Conservation (phyloP, 2,113 vertebrate genomes). For the Chitala chitala region DNA sequence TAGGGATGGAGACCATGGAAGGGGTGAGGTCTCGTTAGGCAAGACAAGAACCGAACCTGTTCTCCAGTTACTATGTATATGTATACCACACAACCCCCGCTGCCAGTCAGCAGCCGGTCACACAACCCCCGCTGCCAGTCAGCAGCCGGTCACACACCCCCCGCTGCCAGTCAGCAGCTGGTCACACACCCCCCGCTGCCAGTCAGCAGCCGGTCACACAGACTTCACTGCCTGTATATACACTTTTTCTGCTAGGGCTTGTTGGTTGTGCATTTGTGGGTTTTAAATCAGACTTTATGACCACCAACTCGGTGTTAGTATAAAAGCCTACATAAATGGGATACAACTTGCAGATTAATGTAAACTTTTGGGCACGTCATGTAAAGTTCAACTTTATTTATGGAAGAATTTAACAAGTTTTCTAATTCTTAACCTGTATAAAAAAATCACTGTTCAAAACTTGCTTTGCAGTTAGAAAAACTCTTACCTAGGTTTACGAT, state of each 20-base stretch:
- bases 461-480: too few relatives aligned
- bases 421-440: too few relatives aligned
- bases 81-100: too few relatives aligned
- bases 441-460: too few relatives aligned
- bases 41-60: not conserved
- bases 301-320: too few relatives aligned
- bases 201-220: not conserved
- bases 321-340: too few relatives aligned
- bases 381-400: not conserved
- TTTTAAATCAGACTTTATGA: not conserved
- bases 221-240: not conserved
- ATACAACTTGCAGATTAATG: not conserved
- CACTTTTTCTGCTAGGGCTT: not conserved
- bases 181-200: not conserved
- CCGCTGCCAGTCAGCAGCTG: not conserved
- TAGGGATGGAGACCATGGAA: not conserved
- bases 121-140: too few relatives aligned
- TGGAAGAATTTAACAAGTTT: too few relatives aligned
- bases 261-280: not conserved
- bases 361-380: not conserved
- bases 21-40: not conserved
- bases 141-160: not conserved
- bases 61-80: not conserved
- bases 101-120: too few relatives aligned
- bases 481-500: too few relatives aligned